Percentiles rank a stretch among this genome's conserved stretches.
Evolutionary conservation across 2,113 vertebrate species (phyloP).

Genomic region (Pseudorectes ferrugineus): DNA sequence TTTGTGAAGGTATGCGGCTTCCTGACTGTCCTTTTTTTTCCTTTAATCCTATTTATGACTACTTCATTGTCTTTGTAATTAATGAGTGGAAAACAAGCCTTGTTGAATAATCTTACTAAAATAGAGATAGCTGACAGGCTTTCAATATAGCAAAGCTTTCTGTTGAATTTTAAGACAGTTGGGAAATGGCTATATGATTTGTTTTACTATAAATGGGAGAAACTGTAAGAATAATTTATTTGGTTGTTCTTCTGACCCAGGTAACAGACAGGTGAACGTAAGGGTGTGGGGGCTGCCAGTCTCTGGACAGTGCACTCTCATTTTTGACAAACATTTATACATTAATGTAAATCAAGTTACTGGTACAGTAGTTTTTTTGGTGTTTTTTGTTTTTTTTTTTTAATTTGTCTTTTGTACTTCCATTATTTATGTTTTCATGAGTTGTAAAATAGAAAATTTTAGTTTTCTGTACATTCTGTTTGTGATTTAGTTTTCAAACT

Average conservation of each 20-base stretch:
- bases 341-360: constrained; percentile 30
- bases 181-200: not conserved
- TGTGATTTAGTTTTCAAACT: constrained; percentile 30
- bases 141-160: not conserved
- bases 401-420: not conserved
- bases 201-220: not conserved
- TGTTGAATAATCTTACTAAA: constrained; percentile 7
- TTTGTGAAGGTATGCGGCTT: not conserved
- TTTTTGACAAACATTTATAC: not conserved
- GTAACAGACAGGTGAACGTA: not conserved
- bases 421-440: constrained; percentile 54
- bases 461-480: constrained; percentile 57
- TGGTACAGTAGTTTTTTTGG: not conserved
- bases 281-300: not conserved
- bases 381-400: not conserved
- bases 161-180: not conserved
- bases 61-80: constrained; percentile 10
- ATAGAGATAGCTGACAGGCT: not conserved
- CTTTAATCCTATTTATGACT: not conserved
- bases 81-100: constrained; percentile 40
- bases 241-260: not conserved
- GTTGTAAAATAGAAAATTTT: constrained; percentile 64
- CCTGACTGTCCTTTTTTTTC: not conserved
- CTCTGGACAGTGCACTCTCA: not conserved
- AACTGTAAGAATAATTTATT: not conserved